Percentiles rank a stretch among this genome's conserved stretches.
phyloP scores from a whole-genome alignment of 2,113 vertebrate species.

The Dissostichus mawsoni region DNA sequence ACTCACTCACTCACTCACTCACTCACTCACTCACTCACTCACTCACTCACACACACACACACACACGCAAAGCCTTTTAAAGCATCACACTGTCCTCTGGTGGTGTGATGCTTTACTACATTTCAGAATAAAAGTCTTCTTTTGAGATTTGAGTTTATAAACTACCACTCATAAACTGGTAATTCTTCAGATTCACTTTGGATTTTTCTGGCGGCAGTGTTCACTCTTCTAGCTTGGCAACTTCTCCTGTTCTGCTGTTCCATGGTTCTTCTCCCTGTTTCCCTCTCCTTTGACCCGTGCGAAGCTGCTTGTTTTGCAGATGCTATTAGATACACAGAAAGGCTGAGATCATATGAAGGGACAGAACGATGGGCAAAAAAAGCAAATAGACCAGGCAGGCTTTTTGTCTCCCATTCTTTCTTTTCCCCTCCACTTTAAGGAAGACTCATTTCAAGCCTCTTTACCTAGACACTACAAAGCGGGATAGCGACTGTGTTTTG shows the following conservation, averaged over 20 bases:
- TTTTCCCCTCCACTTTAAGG: background rate
- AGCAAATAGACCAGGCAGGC: background rate
- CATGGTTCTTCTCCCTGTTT: background rate
- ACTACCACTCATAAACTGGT: background rate
- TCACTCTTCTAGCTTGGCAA: background rate
- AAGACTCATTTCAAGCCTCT: constrained; percentile 10
- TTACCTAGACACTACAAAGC: background rate
- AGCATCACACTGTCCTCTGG: constrained; percentile 45
- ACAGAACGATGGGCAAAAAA: background rate
- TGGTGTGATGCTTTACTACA: constrained; percentile 12
- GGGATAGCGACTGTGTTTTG: constrained; percentile 11
- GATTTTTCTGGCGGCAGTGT: background rate
- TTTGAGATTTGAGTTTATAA: background rate
- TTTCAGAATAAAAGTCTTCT: background rate
- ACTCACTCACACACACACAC: background rate
- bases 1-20: background rate
- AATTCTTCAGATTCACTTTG: background rate
- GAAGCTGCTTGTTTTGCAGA: constrained; percentile 41
- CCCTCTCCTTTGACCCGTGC: constrained; percentile 11
- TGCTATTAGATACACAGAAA: constrained; percentile 31
- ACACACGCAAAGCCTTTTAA: background rate
- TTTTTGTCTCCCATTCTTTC: background rate
- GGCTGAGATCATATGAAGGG: constrained; percentile 39
- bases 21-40: background rate
- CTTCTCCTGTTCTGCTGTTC: background rate